Conservation (phyloP, 1,140 invertebrate species). For the Diorhabda elongata region DNA sequence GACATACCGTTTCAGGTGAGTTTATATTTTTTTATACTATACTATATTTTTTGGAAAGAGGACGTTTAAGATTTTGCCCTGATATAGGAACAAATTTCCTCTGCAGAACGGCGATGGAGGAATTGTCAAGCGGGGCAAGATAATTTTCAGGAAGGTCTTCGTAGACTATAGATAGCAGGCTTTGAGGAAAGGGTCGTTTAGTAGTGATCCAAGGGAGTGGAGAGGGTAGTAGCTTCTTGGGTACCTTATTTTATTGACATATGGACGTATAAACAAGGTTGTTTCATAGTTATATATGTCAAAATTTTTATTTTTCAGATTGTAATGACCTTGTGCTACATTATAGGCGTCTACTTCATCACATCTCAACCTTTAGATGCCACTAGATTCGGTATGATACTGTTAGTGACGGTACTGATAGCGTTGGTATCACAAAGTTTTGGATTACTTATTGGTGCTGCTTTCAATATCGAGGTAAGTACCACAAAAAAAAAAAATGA, state of each 20-base stretch:
- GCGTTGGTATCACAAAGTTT: constrained; percentile 89
- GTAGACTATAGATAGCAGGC: too few species aligned
- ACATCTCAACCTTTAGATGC: constrained; percentile 87
- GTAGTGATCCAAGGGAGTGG: too few species aligned
- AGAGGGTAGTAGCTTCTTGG: too few species aligned
- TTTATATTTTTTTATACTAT: background rate
- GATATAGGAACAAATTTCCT: too few species aligned
- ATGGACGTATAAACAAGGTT: constrained; percentile 3
- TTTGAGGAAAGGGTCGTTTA: too few species aligned
- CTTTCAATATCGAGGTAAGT: constrained; percentile 75
- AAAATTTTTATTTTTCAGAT: constrained; percentile 56
- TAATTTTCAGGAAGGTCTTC: too few species aligned
- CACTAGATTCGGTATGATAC: constrained; percentile 81
- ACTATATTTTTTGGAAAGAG: background rate
- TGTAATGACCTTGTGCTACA: constrained; percentile 83
- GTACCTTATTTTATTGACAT: constrained; percentile 4
- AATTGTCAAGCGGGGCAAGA: too few species aligned
- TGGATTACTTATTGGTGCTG: constrained; percentile 88
- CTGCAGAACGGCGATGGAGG: too few species aligned
- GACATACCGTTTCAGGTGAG: constrained; percentile 92
- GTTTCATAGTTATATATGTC: background rate
- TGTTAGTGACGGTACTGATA: constrained; percentile 81
- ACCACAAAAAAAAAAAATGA: background rate
- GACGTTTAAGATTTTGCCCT: too few species aligned
- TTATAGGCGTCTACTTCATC: constrained; percentile 92